phyloP scores from a whole-genome alignment of 2,113 vertebrate genomes.

The Sylvietta virens region DNA sequence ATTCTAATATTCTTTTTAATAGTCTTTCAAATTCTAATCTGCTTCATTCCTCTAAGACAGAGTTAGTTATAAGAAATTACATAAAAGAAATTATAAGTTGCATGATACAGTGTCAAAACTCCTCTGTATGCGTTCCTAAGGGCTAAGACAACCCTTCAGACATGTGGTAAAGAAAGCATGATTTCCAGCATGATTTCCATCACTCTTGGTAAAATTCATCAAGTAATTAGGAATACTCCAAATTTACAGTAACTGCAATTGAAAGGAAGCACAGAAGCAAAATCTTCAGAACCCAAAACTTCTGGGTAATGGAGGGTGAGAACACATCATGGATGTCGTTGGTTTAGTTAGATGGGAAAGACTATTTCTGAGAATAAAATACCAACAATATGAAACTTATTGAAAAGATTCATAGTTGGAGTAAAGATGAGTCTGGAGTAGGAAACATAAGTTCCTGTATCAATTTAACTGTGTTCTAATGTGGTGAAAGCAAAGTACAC shows the following conservation, averaged over 20 bases:
- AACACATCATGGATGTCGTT: background rate
- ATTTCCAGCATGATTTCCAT: background rate
- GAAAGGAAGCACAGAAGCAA: background rate
- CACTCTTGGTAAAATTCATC: background rate
- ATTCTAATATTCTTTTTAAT: background rate
- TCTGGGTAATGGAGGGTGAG: background rate
- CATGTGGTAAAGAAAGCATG: background rate
- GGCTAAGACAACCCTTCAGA: background rate
- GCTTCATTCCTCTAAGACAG: background rate
- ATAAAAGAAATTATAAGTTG: background rate
- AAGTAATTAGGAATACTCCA: background rate
- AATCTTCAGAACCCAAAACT: background rate
- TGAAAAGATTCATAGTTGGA: background rate
- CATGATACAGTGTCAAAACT: background rate
- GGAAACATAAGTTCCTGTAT: background rate
- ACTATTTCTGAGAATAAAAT: background rate
- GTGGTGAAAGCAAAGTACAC: background rate
- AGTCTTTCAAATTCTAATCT: conserved; percentile 6
- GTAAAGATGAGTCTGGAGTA: background rate
- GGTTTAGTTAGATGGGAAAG: background rate
- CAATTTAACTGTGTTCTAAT: background rate
- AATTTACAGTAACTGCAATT: background rate
- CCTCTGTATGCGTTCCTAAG: background rate
- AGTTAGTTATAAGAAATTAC: background rate
- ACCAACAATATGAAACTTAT: background rate